Percentiles rank a stretch among this genome's conserved stretches.
Conservation (phyloP, 2,113 vertebrate species). For the Amphiprion ocellaris region DNA sequence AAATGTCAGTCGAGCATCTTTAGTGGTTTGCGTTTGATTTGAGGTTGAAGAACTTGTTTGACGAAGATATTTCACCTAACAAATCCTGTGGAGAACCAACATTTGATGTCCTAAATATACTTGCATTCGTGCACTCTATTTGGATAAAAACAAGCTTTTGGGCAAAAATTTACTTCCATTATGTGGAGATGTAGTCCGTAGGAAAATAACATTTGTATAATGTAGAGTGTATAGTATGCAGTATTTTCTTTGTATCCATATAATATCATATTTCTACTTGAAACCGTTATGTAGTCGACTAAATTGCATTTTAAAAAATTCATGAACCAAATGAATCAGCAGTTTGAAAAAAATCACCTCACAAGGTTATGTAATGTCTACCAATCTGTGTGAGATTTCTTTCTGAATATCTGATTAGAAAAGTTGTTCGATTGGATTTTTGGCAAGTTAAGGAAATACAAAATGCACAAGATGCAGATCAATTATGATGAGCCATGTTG, state of each 20-base stretch:
- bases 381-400: neutral
- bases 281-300: too few species aligned
- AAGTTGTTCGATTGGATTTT: too few species aligned
- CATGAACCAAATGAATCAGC: too few species aligned
- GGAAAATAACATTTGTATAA: neutral
- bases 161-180: neutral
- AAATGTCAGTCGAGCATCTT: neutral
- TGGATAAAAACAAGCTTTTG: conserved; percentile 5
- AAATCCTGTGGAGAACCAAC: too few species aligned
- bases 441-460: too few species aligned
- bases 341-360: too few species aligned
- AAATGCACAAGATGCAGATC: neutral
- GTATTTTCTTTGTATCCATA: neutral
- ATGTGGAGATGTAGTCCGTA: neutral
- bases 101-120: too few species aligned
- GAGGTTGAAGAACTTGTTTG: neutral
- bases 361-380: too few species aligned
- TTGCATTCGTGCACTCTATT: neutral
- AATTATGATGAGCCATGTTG: neutral
- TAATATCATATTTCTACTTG: too few species aligned
- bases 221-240: neutral
- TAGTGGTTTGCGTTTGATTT: neutral
- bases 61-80: neutral
- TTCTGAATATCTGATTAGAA: too few species aligned
- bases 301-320: too few species aligned